phyloP scores from a whole-genome alignment of 2,888 invertebrate species.

The Piscicola geometra region DNA sequence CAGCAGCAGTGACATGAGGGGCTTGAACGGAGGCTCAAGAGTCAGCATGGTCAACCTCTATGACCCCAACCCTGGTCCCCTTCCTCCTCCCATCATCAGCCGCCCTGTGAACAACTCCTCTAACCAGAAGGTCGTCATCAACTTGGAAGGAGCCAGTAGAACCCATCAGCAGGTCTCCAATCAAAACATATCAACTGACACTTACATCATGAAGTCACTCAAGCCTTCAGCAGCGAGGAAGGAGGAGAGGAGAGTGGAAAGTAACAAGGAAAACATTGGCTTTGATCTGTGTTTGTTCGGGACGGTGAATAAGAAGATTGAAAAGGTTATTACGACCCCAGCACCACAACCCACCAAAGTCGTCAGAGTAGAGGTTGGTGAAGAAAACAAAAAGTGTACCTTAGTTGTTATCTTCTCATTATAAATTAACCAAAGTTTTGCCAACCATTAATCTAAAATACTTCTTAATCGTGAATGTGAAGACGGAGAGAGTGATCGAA shows the following conservation, averaged over 20 bases:
- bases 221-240: background rate
- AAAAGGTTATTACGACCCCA: slow-evolving; percentile 1
- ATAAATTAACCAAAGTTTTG: background rate
- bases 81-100: background rate
- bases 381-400: background rate
- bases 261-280: slow-evolving; percentile 3
- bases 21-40: background rate
- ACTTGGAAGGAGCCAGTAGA: background rate
- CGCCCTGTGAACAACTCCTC: background rate
- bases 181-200: background rate
- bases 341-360: too few relatives aligned
- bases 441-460: background rate
- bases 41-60: background rate
- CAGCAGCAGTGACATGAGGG: background rate
- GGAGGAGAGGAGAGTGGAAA: background rate
- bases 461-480: background rate
- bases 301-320: background rate
- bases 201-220: slow-evolving; percentile 27
- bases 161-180: background rate
- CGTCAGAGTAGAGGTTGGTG: background rate
- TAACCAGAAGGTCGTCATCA: background rate
- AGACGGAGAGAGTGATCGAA: too few relatives aligned
- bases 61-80: background rate
- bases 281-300: slow-evolving; percentile 23
- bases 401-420: background rate